Conservation (phyloP, 2,797 vertebrate genomes). For the Schizopygopsis malacanthus region DNA sequence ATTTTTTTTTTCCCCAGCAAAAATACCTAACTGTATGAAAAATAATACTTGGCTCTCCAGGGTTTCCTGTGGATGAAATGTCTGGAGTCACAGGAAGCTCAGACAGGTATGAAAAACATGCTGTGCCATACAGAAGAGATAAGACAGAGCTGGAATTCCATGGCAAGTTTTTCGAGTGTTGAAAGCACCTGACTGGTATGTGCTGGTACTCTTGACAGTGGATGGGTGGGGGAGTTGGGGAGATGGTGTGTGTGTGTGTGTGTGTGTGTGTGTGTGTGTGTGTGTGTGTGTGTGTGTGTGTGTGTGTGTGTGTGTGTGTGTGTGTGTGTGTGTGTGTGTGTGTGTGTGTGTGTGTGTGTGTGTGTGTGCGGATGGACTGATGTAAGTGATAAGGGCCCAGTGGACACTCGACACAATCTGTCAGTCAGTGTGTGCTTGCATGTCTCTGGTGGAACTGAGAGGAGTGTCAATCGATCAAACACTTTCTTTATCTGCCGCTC, state of each 20-base stretch:
- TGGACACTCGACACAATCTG: conserved; percentile 79
- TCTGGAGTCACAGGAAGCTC: conserved; percentile 45
- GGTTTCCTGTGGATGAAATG: conserved; percentile 40
- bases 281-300: not conserved
- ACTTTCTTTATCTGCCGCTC: conserved; percentile 70
- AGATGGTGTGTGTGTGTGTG: not conserved
- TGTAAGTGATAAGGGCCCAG: conserved; percentile 76
- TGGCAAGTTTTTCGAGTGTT: conserved; percentile 73
- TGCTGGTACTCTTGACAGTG: conserved; percentile 65
- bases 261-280: too few species aligned
- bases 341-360: conserved; percentile 17
- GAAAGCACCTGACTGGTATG: conserved; percentile 80
- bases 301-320: conserved; percentile 26
- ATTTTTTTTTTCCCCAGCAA: not conserved
- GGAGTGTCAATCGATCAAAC: conserved; percentile 77
- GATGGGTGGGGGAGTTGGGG: conserved; percentile 28
- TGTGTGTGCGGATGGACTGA: conserved; percentile 57
- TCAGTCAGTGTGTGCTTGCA: conserved; percentile 67
- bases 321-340: conserved; percentile 2
- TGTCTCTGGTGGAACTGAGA: conserved; percentile 56
- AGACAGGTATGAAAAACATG: conserved; percentile 54
- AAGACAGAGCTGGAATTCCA: conserved; percentile 70
- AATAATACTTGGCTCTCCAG: conserved; percentile 25
- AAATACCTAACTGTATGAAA: conserved; percentile 35
- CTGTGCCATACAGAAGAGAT: conserved; percentile 66